Conservation (phyloP, 1,140 invertebrate species). For the Colletes gigas region DNA sequence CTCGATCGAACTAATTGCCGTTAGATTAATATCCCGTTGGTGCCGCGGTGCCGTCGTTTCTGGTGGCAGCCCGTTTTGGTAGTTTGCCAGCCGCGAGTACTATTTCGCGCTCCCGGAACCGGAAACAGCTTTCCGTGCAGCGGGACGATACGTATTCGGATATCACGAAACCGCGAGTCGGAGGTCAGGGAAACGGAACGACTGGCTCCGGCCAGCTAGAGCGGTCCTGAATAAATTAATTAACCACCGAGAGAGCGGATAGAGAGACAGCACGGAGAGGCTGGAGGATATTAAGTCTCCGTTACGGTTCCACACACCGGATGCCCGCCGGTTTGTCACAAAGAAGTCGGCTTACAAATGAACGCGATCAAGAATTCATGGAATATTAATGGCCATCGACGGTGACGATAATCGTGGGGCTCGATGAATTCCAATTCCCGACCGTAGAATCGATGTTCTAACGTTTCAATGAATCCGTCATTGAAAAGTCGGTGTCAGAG, state of each 20-base stretch:
- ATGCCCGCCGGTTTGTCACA: neutral
- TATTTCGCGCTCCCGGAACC: slow-evolving; percentile 69
- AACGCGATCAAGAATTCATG: neutral
- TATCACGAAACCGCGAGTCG: slow-evolving; percentile 48
- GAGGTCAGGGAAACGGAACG: slow-evolving; percentile 17
- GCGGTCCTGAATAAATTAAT: slow-evolving; percentile 41
- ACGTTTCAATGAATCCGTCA: too few relatives aligned
- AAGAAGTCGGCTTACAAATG: neutral
- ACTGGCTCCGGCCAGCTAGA: neutral
- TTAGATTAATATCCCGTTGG: slow-evolving; percentile 75
- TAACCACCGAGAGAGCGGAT: neutral
- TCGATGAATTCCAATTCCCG: neutral
- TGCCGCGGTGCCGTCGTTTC: slow-evolving; percentile 61
- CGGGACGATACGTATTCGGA: slow-evolving; percentile 58
- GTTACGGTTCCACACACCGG: neutral
- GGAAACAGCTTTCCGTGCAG: slow-evolving; percentile 66
- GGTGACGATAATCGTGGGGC: neutral
- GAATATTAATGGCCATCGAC: neutral
- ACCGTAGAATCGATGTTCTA: too few relatives aligned
- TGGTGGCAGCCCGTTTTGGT: slow-evolving; percentile 71
- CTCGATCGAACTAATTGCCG: slow-evolving; percentile 48
- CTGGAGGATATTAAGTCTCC: slow-evolving; percentile 6
- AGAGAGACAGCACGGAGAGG: neutral
- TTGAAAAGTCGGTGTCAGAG: too few relatives aligned
- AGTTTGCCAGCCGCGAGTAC: slow-evolving; percentile 71